These are phyloP conservation scores for Actenoides hombroni DNA, from an alignment of 2,113 vertebrate genomes.

Conservation along the genomic window DNA sequence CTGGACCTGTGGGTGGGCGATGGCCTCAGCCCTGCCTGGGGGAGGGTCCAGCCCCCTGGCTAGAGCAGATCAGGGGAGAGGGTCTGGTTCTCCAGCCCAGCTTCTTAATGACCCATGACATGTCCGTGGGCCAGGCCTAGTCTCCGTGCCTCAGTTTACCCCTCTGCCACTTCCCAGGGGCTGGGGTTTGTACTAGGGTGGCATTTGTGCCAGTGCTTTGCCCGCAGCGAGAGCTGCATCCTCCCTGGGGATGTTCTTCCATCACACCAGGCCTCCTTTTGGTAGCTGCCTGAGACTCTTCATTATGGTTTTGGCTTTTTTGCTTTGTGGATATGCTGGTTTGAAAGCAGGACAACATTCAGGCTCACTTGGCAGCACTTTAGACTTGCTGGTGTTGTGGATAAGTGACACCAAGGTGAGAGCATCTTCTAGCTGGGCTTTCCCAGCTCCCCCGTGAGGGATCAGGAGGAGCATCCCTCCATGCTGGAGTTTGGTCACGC, in stretches of 20 bases:
- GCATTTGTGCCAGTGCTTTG: background rate
- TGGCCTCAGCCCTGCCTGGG: background rate
- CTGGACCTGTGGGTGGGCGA: background rate
- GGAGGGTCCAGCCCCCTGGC: accelerated
- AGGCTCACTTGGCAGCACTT: background rate
- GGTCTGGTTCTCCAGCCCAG: background rate
- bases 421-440: background rate
- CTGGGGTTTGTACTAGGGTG: background rate
- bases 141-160: background rate
- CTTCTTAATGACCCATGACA: background rate
- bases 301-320: background rate
- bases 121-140: background rate
- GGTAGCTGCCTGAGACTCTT: background rate
- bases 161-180: background rate
- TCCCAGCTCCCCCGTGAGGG: background rate
- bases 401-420: background rate
- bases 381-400: accelerated
- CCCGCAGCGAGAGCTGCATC: background rate
- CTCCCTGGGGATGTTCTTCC: background rate
- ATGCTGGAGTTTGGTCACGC: accelerated
- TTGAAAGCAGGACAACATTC: background rate
- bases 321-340: background rate
- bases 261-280: background rate
- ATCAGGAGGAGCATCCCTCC: background rate
- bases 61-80: background rate